Evolutionary conservation across 2,113 vertebrate genomes (phyloP).

Genomic region (Sciurus niger): DNA sequence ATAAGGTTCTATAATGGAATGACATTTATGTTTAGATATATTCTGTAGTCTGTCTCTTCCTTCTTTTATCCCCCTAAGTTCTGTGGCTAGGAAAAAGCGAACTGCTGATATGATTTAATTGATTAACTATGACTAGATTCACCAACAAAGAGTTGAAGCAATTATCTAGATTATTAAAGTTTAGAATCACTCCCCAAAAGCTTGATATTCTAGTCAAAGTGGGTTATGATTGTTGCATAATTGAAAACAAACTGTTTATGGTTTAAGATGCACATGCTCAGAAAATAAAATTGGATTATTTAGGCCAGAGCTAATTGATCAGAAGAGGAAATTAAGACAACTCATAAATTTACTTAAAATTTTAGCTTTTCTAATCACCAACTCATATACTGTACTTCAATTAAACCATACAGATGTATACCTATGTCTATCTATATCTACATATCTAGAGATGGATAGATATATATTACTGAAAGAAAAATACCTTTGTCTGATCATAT

Average conservation of each 20-base stretch:
- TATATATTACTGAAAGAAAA: neutral
- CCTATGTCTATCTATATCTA: neutral
- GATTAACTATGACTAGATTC: slow-evolving; percentile 76
- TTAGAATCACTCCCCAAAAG: slow-evolving; percentile 58
- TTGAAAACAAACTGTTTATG: slow-evolving; percentile 64
- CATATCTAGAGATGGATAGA: neutral
- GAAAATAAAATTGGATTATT: slow-evolving; percentile 64
- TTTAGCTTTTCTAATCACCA: slow-evolving; percentile 43
- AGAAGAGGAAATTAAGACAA: slow-evolving; percentile 62
- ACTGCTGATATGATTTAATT: slow-evolving; percentile 71
- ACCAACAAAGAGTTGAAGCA: slow-evolving; percentile 71
- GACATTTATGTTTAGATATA: slow-evolving; percentile 77
- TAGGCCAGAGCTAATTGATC: slow-evolving; percentile 49
- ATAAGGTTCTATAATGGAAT: slow-evolving; percentile 75
- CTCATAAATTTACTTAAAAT: slow-evolving; percentile 51
- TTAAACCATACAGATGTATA: neutral
- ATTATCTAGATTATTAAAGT: slow-evolving; percentile 79
- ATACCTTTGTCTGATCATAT: neutral
- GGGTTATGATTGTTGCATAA: slow-evolving; percentile 61
- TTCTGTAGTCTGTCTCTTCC: slow-evolving; percentile 29
- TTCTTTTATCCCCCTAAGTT: slow-evolving; percentile 64
- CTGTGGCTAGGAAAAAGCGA: slow-evolving; percentile 52
- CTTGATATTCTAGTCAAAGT: slow-evolving; percentile 55
- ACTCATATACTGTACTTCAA: neutral
- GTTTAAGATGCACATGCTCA: neutral